phyloP scores from a whole-genome alignment of 2,797 vertebrate species.

The Bradypus variegatus region DNA sequence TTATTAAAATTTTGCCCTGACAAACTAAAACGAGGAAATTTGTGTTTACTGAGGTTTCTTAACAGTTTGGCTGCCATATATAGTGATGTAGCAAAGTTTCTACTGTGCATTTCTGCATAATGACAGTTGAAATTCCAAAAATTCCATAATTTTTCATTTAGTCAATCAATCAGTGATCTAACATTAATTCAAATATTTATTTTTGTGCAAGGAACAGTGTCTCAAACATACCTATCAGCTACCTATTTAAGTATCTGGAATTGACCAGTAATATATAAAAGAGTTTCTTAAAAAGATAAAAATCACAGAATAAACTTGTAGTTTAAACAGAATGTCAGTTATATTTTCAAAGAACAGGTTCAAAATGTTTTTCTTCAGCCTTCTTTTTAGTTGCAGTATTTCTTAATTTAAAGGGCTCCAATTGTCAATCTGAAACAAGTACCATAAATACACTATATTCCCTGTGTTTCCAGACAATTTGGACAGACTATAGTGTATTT shows the following conservation, averaged over 20 bases:
- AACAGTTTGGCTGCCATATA: background rate
- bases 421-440: slow-evolving; percentile 1
- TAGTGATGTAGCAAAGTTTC: background rate
- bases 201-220: slow-evolving; percentile 6
- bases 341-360: slow-evolving; percentile 21
- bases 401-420: slow-evolving; percentile 32
- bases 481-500: background rate
- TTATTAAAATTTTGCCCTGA: slow-evolving; percentile 7
- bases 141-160: slow-evolving; percentile 19
- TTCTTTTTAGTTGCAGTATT: background rate
- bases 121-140: background rate
- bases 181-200: slow-evolving; percentile 17
- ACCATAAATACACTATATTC: slow-evolving; percentile 7
- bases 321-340: background rate
- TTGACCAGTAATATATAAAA: background rate
- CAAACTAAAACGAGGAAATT: slow-evolving; percentile 20
- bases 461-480: background rate
- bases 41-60: background rate
- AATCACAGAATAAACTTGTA: background rate
- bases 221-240: background rate
- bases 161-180: background rate
- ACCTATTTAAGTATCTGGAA: background rate
- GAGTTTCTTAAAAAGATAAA: background rate
- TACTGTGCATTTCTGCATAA: background rate
- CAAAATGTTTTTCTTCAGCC: background rate